phyloP scores from a whole-genome alignment of 2,797 vertebrate genomes.

The Enteromius mattozi region DNA sequence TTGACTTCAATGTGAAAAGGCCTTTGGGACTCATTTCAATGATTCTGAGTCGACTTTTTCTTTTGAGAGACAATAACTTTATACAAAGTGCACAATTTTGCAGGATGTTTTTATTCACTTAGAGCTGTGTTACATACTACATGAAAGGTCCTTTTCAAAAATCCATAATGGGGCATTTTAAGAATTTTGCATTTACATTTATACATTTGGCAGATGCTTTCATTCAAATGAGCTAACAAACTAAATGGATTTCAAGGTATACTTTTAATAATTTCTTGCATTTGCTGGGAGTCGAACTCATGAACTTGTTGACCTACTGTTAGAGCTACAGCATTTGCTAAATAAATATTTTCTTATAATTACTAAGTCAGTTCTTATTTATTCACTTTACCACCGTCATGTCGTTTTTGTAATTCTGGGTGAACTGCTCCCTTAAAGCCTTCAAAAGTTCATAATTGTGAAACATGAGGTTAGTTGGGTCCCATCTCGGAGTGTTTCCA shows the following conservation, averaged over 20 bases:
- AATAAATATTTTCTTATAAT: not conserved
- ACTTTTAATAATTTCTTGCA: not conserved
- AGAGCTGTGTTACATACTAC: too few species aligned
- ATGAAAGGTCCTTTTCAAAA: too few species aligned
- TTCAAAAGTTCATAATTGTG: constrained; percentile 31
- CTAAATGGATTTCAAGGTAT: not conserved
- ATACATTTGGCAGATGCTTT: not conserved
- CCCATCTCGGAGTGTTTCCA: constrained; percentile 1
- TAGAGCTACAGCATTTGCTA: not conserved
- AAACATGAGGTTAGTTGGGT: constrained; percentile 14
- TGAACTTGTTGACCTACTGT: not conserved
- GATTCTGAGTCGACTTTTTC: too few species aligned
- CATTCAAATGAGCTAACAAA: not conserved
- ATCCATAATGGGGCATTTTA: too few species aligned
- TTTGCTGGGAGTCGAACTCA: not conserved
- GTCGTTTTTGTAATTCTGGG: not conserved
- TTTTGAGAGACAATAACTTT: too few species aligned
- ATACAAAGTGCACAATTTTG: too few species aligned
- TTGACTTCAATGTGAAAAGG: too few species aligned
- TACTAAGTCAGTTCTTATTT: not conserved
- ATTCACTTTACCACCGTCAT: not conserved
- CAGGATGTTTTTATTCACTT: too few species aligned
- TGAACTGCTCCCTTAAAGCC: not conserved
- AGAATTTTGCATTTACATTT: not conserved
- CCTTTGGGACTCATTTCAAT: too few species aligned